Evolutionary conservation across 1,140 invertebrate species (phyloP).

Genomic region (Lordiphosa mommai): DNA sequence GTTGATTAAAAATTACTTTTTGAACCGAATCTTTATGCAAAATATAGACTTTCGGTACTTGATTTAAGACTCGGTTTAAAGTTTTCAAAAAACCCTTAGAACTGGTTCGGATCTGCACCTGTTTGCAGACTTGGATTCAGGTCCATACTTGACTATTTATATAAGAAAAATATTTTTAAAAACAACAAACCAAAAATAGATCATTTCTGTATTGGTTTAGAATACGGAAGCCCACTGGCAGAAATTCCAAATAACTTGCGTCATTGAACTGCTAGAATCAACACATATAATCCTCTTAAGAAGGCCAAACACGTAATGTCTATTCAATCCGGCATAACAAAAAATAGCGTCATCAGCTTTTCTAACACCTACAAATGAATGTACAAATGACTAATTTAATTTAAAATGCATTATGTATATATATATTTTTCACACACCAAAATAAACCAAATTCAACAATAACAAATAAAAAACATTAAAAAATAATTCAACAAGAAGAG

Average conservation of each 20-base stretch:
- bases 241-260: slow-evolving; percentile 23
- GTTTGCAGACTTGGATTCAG: too few species aligned
- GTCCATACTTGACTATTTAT: too few species aligned
- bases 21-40: too few species aligned
- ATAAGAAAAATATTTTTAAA: too few species aligned
- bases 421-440: slow-evolving; percentile 19
- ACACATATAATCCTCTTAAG: slow-evolving; percentile 3
- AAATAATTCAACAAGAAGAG: slow-evolving; percentile 22
- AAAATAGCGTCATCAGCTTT: slow-evolving; percentile 15
- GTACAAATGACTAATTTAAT: neutral
- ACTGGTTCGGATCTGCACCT: too few species aligned
- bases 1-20: too few species aligned
- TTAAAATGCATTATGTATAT: slow-evolving; percentile 6
- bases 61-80: too few species aligned
- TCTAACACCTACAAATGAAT: neutral
- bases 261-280: slow-evolving; percentile 15
- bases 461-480: slow-evolving; percentile 5
- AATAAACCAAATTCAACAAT: slow-evolving; percentile 3
- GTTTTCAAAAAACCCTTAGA: too few species aligned
- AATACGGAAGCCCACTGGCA: too few species aligned
- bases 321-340: neutral
- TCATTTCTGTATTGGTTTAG: too few species aligned
- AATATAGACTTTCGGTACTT: too few species aligned
- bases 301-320: slow-evolving; percentile 27
- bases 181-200: too few species aligned